Conservation (phyloP, 2,888 invertebrate species). For the Entomobrya proxima region DNA sequence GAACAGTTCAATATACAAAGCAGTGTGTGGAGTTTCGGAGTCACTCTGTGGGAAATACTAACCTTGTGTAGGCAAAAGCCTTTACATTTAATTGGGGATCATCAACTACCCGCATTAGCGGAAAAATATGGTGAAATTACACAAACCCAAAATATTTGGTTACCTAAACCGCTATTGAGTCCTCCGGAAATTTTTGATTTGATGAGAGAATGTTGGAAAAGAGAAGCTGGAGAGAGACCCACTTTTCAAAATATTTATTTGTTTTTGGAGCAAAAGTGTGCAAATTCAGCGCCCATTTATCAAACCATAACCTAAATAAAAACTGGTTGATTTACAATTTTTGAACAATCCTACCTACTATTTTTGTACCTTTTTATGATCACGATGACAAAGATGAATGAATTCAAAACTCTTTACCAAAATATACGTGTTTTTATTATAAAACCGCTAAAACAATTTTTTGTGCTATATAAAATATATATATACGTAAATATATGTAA, state of each 20-base stretch:
- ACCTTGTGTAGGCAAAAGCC: conserved; percentile 82
- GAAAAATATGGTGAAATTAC: conserved; percentile 78
- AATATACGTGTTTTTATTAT: no score
- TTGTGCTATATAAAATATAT: no score
- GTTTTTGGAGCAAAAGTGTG: conserved; percentile 81
- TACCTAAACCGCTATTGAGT: conserved; percentile 87
- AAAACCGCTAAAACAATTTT: no score
- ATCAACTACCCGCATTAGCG: conserved; percentile 83
- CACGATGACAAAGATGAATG: no score
- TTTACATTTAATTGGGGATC: conserved; percentile 81
- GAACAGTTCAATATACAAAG: conserved; percentile 83
- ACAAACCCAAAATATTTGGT: conserved; percentile 78
- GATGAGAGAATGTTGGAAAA: conserved; percentile 84
- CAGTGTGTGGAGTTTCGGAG: conserved; percentile 83
- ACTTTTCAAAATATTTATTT: conserved; percentile 84
- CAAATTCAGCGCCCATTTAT: conserved; percentile 63
- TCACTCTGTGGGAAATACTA: conserved; percentile 83
- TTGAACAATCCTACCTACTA: not conserved
- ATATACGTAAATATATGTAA: no score
- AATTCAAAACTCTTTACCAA: not conserved
- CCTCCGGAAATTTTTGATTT: conserved; percentile 86
- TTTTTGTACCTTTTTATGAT: not conserved
- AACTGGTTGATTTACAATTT: not conserved
- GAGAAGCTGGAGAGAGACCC: conserved; percentile 81
- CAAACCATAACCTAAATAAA: conserved; percentile 53